Conservation (phyloP, 2,888 invertebrate genomes). For the Lysandra coridon region DNA sequence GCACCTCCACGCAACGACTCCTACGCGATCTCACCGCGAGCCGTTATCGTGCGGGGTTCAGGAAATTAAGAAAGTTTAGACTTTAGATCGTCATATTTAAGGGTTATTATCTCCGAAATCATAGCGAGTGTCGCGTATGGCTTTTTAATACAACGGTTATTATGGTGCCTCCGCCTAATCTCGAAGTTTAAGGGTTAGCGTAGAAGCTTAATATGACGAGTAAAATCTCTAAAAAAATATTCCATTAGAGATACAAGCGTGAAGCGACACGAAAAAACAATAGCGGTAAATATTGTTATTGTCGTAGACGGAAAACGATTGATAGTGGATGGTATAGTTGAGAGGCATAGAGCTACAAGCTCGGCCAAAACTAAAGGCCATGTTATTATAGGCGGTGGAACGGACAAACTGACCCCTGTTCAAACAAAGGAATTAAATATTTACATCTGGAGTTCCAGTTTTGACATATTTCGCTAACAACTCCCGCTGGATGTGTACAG, state of each 20-base stretch:
- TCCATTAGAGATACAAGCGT: not conserved
- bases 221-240: not conserved
- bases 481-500: slow-evolving; percentile 6
- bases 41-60: slow-evolving; percentile 1
- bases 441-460: slow-evolving; percentile 1
- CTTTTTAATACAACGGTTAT: not conserved
- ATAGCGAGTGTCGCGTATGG: not conserved
- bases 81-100: not conserved
- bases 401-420: slow-evolving; percentile 13
- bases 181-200: not conserved
- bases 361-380: not conserved
- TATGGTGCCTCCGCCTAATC: not conserved
- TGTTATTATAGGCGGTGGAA: not conserved
- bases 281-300: not conserved
- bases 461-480: slow-evolving; percentile 4
- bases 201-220: not conserved
- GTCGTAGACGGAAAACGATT: not conserved
- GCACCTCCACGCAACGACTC: not conserved
- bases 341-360: not conserved
- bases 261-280: not conserved
- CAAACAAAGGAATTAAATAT: slow-evolving; percentile 17
- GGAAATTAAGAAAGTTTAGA: slow-evolving; percentile 16
- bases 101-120: not conserved
- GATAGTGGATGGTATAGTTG: not conserved
- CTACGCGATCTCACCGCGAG: not conserved